These are phyloP conservation scores for Porites divaricata DNA, from an alignment of 92 coral and sea anemone genomes.

Conservation along the genomic window DNA sequence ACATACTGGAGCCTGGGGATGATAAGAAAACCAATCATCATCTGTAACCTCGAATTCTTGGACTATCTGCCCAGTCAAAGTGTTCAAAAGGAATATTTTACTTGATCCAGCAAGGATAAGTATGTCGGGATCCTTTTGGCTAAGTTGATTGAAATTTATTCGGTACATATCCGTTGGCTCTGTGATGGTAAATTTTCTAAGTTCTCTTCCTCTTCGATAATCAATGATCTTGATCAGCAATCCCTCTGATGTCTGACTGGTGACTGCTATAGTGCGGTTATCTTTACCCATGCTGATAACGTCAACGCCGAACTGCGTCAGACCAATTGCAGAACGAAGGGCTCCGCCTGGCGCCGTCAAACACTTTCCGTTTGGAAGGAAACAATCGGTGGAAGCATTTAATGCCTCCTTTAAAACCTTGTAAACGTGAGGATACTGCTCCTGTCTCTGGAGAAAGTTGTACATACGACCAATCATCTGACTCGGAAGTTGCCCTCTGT, in stretches of 20 bases:
- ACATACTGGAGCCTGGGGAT: conserved; percentile 71
- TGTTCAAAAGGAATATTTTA: conserved; percentile 77
- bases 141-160: conserved; percentile 64
- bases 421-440: conserved; percentile 77
- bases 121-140: conserved; percentile 60
- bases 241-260: conserved; percentile 70
- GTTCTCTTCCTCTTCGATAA: conserved; percentile 73
- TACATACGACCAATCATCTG: conserved; percentile 95
- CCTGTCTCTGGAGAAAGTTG: conserved; percentile 73
- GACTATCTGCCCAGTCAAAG: conserved; percentile 80
- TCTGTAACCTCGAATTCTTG: conserved; percentile 71
- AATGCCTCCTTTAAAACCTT: conserved; percentile 83
- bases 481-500: conserved; percentile 90
- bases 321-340: conserved; percentile 80
- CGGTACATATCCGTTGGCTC: conserved; percentile 74
- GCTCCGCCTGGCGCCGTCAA: conserved; percentile 98
- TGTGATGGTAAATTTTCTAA: conserved; percentile 79
- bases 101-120: conserved; percentile 87
- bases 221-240: conserved; percentile 81
- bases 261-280: conserved; percentile 77
- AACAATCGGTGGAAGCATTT: conserved; percentile 76
- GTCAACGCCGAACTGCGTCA: conserved; percentile 67
- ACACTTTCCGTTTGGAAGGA: conserved; percentile 89
- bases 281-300: conserved; percentile 85
- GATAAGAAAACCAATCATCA: conserved; percentile 82